Conservation (phyloP, 1,140 invertebrate genomes). For the Octopus sinensis region DNA sequence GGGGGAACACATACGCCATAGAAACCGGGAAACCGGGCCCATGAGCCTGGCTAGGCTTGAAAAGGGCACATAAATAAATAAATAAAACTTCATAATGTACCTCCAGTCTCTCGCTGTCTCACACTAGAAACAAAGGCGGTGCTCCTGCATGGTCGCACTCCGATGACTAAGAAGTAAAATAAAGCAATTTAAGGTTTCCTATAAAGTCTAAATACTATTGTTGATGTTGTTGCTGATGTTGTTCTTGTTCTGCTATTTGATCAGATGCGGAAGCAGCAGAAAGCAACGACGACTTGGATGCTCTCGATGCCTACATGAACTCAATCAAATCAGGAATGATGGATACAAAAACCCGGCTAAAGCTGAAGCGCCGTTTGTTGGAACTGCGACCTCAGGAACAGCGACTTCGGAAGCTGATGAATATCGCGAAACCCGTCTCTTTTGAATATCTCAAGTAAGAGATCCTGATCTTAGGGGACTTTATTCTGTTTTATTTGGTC, state of each 20-base stretch:
- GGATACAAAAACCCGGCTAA: constrained; percentile 55
- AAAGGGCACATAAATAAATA: too few species aligned
- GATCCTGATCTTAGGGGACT: background rate
- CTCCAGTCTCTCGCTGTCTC: background rate
- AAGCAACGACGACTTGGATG: constrained; percentile 50
- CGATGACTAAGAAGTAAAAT: background rate
- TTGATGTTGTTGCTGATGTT: background rate
- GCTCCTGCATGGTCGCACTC: too few species aligned
- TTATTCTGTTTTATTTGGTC: background rate
- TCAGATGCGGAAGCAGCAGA: constrained; percentile 35
- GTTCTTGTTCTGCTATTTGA: too few species aligned
- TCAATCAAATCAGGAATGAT: constrained; percentile 54
- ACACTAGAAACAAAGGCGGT: background rate
- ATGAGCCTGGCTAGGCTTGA: too few species aligned
- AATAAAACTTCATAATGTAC: too few species aligned
- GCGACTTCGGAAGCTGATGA: constrained; percentile 69
- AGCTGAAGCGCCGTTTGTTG: constrained; percentile 63
- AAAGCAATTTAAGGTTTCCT: background rate
- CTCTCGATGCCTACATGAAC: constrained; percentile 57
- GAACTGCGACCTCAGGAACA: constrained; percentile 70
- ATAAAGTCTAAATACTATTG: background rate
- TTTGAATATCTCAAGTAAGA: constrained; percentile 40
- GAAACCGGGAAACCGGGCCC: too few species aligned
- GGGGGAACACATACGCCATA: too few species aligned
- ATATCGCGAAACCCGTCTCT: constrained; percentile 71